A percentile compares a stretch with the other conserved stretches of the same genome.
phyloP scores from a whole-genome alignment of 1,140 invertebrate genomes.

The Conus betulinus region DNA sequence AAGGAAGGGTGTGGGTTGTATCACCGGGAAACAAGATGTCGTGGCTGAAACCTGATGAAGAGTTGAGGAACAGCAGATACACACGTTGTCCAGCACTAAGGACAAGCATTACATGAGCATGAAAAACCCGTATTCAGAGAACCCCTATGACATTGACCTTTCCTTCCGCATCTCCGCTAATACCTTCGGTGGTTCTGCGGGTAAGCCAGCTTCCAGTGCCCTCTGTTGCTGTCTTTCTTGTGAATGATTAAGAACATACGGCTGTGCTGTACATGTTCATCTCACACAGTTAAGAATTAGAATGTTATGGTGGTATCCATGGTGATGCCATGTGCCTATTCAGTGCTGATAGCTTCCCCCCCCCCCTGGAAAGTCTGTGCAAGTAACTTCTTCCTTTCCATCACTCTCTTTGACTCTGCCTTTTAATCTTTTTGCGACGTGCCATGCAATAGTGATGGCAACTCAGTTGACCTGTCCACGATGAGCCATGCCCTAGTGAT shows the following conservation, averaged over 20 bases:
- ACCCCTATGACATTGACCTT: constrained; percentile 19
- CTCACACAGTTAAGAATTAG: no score
- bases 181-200: neutral
- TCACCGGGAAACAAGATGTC: neutral
- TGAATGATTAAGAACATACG: no score
- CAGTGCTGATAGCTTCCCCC: no score
- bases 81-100: neutral
- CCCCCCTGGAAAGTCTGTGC: neutral
- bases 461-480: no score
- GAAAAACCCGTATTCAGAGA: neutral
- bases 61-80: neutral
- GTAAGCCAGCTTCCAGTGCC: neutral
- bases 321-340: no score
- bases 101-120: neutral
- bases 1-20: neutral
- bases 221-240: no score
- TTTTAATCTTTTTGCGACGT: no score
- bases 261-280: no score
- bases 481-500: no score
- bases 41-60: neutral
- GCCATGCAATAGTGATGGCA: no score
- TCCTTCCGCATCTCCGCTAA: constrained; percentile 11
- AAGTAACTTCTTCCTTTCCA: neutral
- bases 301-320: no score
- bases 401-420: no score